Evolutionary conservation across 2,797 vertebrate genomes (phyloP).

Genomic region (Sebastes nivosus): DNA sequence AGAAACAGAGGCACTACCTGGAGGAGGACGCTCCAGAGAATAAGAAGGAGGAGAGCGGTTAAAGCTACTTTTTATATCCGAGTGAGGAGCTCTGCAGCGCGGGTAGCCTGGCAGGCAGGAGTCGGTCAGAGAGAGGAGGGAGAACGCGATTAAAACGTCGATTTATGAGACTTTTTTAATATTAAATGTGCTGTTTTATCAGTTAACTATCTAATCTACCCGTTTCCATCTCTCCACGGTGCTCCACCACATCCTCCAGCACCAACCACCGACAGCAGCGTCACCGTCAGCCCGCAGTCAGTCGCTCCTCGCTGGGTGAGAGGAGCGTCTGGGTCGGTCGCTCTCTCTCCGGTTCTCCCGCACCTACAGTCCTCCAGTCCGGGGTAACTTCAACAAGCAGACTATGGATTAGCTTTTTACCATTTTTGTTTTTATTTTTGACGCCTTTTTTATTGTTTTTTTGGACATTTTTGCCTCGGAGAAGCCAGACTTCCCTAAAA

Average conservation of each 20-base stretch:
- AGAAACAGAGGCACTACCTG: no score
- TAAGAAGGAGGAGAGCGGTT: not conserved
- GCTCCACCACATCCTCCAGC: slow-evolving; percentile 51
- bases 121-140: not conserved
- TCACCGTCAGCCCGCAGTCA: slow-evolving; percentile 47
- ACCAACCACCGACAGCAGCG: slow-evolving; percentile 35
- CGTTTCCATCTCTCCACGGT: slow-evolving; percentile 48
- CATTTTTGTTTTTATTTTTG: not conserved
- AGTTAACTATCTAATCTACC: slow-evolving; percentile 21
- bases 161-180: no score
- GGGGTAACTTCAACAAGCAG: slow-evolving; percentile 23
- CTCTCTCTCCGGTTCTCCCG: no score
- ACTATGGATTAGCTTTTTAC: slow-evolving; percentile 53
- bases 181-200: not conserved
- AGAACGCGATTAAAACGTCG: no score
- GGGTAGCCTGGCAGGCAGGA: slow-evolving; percentile 39
- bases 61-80: not conserved
- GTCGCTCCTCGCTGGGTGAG: not conserved
- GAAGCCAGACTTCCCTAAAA: slow-evolving; percentile 13
- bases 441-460: not conserved
- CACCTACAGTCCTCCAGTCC: no score
- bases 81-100: slow-evolving; percentile 2
- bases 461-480: no score
- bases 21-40: not conserved
- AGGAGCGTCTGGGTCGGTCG: no score